phyloP scores from a whole-genome alignment of 2,113 vertebrate genomes.

The Parotia lawesii region DNA sequence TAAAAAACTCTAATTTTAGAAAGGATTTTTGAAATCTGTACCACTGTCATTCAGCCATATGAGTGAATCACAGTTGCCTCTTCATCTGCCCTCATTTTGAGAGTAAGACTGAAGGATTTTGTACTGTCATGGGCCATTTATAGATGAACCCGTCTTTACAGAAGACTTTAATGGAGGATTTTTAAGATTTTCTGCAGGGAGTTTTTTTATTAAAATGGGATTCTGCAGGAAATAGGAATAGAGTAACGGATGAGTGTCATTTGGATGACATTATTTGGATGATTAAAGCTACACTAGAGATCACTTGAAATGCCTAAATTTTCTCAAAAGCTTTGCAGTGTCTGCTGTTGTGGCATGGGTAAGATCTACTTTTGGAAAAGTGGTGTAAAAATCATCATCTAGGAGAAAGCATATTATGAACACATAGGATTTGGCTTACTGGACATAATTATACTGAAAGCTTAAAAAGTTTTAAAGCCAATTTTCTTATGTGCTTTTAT shows the following conservation, averaged over 20 bases:
- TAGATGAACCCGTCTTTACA: neutral
- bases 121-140: neutral
- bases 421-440: neutral
- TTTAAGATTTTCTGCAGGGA: neutral
- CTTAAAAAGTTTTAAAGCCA: neutral
- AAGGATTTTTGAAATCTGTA: neutral
- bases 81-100: neutral
- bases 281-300: neutral
- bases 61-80: neutral
- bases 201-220: neutral
- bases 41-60: neutral
- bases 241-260: neutral
- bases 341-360: neutral
- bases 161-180: neutral
- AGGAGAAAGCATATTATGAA: neutral
- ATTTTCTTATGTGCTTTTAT: neutral
- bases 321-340: neutral
- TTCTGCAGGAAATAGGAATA: neutral
- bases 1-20: neutral
- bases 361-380: neutral
- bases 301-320: neutral
- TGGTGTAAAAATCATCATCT: neutral
- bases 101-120: neutral
- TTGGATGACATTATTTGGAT: neutral
- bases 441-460: neutral